A percentile compares a stretch with the other conserved stretches of the same genome.
Conservation (phyloP, 2,113 vertebrate species). For the Cololabis saira region DNA sequence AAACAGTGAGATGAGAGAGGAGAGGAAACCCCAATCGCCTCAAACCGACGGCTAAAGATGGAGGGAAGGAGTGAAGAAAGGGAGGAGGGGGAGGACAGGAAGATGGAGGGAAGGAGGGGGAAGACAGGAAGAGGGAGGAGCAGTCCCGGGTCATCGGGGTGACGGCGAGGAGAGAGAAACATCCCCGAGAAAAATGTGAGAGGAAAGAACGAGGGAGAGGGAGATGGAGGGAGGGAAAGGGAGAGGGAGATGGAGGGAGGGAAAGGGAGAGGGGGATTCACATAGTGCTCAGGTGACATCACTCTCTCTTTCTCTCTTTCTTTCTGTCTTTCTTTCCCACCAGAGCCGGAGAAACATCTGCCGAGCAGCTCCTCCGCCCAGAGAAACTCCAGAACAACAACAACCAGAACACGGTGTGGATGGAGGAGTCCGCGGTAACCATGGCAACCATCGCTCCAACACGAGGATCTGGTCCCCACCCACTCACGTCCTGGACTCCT, state of each 20-base stretch:
- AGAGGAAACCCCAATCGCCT: conserved; percentile 27
- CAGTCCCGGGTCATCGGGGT: conserved; percentile 25
- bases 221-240: neutral
- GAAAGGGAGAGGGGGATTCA: conserved; percentile 38
- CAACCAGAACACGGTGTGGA: no score
- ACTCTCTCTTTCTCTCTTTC: conserved; percentile 41
- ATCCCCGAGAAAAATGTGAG: conserved; percentile 62
- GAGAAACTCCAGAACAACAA: neutral
- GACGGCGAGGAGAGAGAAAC: conserved; percentile 40
- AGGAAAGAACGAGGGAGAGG: conserved; percentile 45
- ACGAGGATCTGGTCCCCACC: no score
- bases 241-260: neutral
- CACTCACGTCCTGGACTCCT: no score
- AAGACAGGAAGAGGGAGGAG: conserved; percentile 45
- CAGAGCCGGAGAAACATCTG: conserved; percentile 75
- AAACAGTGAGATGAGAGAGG: conserved; percentile 37
- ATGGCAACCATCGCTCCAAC: no score
- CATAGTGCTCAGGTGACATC: conserved; percentile 82
- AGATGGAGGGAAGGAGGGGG: neutral
- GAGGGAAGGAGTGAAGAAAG: neutral
- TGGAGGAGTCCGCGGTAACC: no score
- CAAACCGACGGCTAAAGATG: conserved; percentile 38
- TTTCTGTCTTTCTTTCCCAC: neutral
- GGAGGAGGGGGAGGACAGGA: neutral
- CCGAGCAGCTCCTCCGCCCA: conserved; percentile 38